These are phyloP conservation scores for Phoxinus dragarum DNA, from an alignment of 2,797 vertebrate genomes.

Conservation along the genomic window DNA sequence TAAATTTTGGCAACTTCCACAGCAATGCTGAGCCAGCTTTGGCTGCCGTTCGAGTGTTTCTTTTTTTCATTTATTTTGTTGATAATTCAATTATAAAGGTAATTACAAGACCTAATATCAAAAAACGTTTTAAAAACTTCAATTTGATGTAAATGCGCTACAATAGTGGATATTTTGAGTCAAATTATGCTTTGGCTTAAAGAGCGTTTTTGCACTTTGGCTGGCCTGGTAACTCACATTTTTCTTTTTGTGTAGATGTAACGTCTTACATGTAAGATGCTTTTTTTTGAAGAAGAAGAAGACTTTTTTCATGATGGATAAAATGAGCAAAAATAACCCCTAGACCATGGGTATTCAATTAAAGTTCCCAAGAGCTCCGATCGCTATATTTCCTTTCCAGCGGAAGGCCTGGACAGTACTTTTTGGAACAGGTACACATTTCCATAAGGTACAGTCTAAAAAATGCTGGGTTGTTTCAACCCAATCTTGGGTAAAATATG, in stretches of 20 bases:
- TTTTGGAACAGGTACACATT: no score
- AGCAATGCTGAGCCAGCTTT: background rate
- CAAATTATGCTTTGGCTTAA: background rate
- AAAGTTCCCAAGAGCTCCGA: no score
- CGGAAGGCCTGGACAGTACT: no score
- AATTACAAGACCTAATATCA: constrained; percentile 9
- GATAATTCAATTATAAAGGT: background rate
- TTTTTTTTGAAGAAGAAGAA: no score
- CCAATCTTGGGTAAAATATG: no score
- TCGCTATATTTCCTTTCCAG: no score
- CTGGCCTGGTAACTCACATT: background rate
- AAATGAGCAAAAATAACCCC: no score
- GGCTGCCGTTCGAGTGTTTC: constrained; percentile 13
- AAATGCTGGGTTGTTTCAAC: no score
- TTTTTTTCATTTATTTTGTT: constrained; percentile 3
- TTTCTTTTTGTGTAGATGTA: background rate
- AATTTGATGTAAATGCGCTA: background rate
- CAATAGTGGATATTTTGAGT: background rate
- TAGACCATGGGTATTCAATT: no score
- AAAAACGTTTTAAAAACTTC: background rate
- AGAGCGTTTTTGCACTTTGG: background rate
- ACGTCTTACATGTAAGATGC: no score
- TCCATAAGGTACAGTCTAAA: no score
- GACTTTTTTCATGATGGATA: no score
- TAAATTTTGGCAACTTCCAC: constrained; percentile 7